Evolutionary conservation across 1,140 invertebrate species (phyloP), one percentile per base, ranked within the genome.

Genomic region (Lepidostoma basale): DNA sequence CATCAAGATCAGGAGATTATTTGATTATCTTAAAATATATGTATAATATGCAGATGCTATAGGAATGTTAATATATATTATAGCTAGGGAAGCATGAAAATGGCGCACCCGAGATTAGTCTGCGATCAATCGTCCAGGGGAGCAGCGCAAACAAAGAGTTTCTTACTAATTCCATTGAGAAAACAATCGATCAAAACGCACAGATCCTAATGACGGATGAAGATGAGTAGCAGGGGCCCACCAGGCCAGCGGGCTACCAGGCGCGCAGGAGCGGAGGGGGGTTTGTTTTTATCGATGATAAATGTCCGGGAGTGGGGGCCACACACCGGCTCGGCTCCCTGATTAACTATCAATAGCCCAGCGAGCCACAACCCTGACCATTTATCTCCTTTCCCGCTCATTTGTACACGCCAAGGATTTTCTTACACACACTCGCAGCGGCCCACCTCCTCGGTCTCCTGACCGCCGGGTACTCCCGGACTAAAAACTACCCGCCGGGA

Each of bases 281-380:
- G 30, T n/a, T 39, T 39, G 60, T 63, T 63, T 63, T 63, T 63
- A 63, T 49, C 20, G 47, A 65, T 65, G 62, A 65, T 65, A 42
- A 65, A 65, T 65, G 47, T 33, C 30, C 5, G 45, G n/a, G 28
- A 16, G 62, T 16, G 25, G 45, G n/a, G 3, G 18, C 23, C 12
- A 39, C 62, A 47, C 62, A 45, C 36, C 65, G 33, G 69, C 14
- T n/a, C 52, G 12, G 33, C 44, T 47, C 62, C 30, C 70, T 72
- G 70, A 72, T 72, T 72, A 72, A 72, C 66, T 72, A 68, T 72
- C 70, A 66, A 72, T 68, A 72, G 60, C 62, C 70, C 70, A 44
- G 67, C 66, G 60, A 68, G 70, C 66, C 70, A 58, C 70, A 72
- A 72, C 70, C 70, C 70, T 72, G 70, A 62, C 70, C 70, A 72